Base-by-base conservation (phyloP, 1,140 invertebrate species). In the Diprion similis region DNA sequence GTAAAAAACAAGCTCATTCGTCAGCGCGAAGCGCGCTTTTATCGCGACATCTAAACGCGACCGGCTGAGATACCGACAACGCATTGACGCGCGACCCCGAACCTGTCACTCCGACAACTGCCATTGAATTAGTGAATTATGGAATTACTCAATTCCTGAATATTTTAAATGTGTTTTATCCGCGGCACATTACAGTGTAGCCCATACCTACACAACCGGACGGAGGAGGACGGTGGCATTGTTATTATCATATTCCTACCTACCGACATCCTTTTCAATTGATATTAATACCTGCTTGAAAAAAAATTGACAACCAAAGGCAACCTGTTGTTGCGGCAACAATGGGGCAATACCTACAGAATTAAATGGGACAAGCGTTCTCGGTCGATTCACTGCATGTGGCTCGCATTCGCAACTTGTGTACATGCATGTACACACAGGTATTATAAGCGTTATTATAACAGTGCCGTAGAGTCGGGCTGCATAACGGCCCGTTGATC, bases 71-170 rank as follows among this genome's bases (percentile, higher is more conserved):
- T 59, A 59, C 51, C 51, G 51, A 59, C 51, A 59, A 59, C 51
- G 51, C 51, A 59, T 59, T 59, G 51, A 59, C n/a, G 51, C 51
- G n/a, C 51, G n/a, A 59, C 51, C 3, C 51, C 24, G 24, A 37
- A 37, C 24, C 24, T 37, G 24, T 37, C 24, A 37, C 51, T 59
- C 51, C n/a, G n/a, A 13, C 51, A 17, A 59, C 51, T 59, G 51
- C 11, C 51, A 59, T 59, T 9, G 51, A 59, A 59, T 59, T 59
- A 59, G 51, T 59, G 51, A 59, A 59, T 59, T 59, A 59, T 59
- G 51, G 51, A 59, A 59, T 59, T 13, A 59, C 51, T 59, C 51
- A 59, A 59, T 59, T 59, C 51, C 11, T 59, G 51, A 59, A 59
- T 59, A 59, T 59, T 59, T 59, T 59, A 59, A 59, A 13, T 17